Base-by-base conservation (phyloP, 2,888 invertebrate species). In the Altica lythri region DNA sequence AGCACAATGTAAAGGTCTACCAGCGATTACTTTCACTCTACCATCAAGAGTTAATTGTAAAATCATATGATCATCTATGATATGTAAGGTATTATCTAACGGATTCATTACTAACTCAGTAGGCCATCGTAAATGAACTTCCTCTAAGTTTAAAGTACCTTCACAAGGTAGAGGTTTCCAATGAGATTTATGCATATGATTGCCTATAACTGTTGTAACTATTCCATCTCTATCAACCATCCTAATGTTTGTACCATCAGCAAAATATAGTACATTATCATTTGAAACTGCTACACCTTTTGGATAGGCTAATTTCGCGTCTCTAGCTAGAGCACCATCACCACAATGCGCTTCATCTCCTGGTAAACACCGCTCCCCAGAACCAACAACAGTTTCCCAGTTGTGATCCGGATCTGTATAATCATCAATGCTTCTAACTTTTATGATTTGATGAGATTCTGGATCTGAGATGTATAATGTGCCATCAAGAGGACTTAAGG, bases 51-150 rank as follows among this genome's bases (percentile, higher is more conserved):
- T 95, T 78, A 96, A 81, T 71, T 95, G 91, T 9, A 96, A 80
- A 43, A 93, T 91, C 90, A 95, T 93, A 71, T 95, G 95, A 71
- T 95, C 94, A 69, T 98, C 98, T 44, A 98, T 92, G 63, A 99
- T 93, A 73, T 97, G 94, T 18, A 99, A 79, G 0, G 93, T 90
- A 74, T 95, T 94, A 73, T 97, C 96, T 47, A 96, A 78, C 0
- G 96, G 97, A 75, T 95, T 95, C 22, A 97, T 92, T 0, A 95
- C 88, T 10, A 98, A 78, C 72, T 95, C 94, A 0, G 96, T 97
- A 0, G 98, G 98, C 97, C 97, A 98, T 48, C 95, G 83, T 45
- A 97, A 79, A 71, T 93, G 93, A 47, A 95, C 94, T 77, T 94
- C 93, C 73, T 93, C 92, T n/a, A 93, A 84, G 69, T 92, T 92